Conservation (phyloP, 2,797 vertebrate genomes). For the Sebastes baramenuke region DNA sequence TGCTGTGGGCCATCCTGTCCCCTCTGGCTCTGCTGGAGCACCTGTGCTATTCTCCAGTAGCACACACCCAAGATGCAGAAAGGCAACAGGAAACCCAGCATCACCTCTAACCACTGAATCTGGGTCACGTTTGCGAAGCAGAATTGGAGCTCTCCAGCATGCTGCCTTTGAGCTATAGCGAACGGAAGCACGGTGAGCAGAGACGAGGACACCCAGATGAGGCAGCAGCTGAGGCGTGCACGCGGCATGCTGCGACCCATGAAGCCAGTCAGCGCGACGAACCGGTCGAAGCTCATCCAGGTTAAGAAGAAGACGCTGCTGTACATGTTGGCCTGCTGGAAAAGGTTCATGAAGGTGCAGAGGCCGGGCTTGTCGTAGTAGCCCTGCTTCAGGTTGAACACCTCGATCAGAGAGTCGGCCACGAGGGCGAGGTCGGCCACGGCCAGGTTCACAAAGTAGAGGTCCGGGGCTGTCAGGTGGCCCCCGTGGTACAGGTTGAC, state of each 20-base stretch:
- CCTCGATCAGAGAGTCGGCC: constrained; percentile 92
- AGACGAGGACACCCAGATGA: constrained; percentile 88
- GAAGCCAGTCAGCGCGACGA: constrained; percentile 84
- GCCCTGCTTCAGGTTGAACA: constrained; percentile 90
- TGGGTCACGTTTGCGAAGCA: constrained; percentile 91
- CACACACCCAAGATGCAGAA: constrained; percentile 90
- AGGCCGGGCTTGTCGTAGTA: constrained; percentile 89
- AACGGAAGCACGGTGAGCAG: constrained; percentile 89
- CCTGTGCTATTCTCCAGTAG: constrained; percentile 87
- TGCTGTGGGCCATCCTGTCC: constrained; percentile 64
- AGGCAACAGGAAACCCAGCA: constrained; percentile 89
- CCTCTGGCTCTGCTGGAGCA: constrained; percentile 79
- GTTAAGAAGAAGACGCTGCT: constrained; percentile 95
- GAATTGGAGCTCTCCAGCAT: constrained; percentile 86
- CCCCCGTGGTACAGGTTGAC: constrained; percentile 89
- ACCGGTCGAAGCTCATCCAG: constrained; percentile 96
- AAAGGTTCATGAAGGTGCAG: constrained; percentile 93
- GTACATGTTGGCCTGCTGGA: constrained; percentile 96
- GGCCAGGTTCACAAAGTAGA: constrained; percentile 92
- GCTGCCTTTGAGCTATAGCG: constrained; percentile 84
- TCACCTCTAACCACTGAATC: constrained; percentile 94
- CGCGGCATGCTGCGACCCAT: constrained; percentile 79
- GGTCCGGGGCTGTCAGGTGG: constrained; percentile 87
- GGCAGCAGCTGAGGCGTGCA: constrained; percentile 85
- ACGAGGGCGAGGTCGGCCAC: constrained; percentile 90